A percentile compares a stretch with the other conserved stretches of the same genome.
Evolutionary conservation across 1,140 invertebrate genomes (phyloP).

Genomic region (Microvelia longipes): DNA sequence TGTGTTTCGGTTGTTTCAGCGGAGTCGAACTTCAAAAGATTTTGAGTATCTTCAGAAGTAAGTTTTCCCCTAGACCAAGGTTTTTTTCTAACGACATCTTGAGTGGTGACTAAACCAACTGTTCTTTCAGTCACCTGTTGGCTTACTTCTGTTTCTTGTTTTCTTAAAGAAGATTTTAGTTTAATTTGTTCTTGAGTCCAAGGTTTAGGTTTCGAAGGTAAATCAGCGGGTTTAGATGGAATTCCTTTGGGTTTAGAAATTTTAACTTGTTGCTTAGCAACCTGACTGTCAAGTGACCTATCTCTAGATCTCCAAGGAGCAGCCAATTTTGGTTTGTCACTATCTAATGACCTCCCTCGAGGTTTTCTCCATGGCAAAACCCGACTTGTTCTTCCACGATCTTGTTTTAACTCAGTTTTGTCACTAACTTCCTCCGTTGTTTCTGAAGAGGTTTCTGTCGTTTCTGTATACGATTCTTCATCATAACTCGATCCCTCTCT

Average conservation of each 20-base stretch:
- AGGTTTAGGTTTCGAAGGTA: constrained; percentile 1
- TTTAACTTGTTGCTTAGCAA: constrained; percentile 3
- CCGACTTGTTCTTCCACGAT: neutral
- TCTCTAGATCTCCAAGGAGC: constrained; percentile 19
- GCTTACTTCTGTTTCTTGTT: too few relatives aligned
- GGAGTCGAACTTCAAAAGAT: too few relatives aligned
- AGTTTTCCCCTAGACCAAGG: too few relatives aligned
- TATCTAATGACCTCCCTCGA: constrained; percentile 12
- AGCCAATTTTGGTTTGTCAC: neutral
- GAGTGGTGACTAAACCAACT: too few relatives aligned
- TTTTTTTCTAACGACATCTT: too few relatives aligned
- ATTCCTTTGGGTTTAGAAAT: neutral
- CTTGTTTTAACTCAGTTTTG: neutral
- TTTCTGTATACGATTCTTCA: neutral
- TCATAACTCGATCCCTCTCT: neutral
- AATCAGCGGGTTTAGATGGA: neutral
- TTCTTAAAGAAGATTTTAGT: constrained; percentile 2
- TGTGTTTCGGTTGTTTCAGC: too few relatives aligned
- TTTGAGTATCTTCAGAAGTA: too few relatives aligned
- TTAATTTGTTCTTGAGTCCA: constrained; percentile 10
- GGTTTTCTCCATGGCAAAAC: constrained; percentile 16
- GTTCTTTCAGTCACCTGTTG: too few relatives aligned
- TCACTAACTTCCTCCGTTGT: neutral
- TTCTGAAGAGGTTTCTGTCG: neutral
- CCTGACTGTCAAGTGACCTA: constrained; percentile 13